Base-by-base conservation (phyloP, 2,888 invertebrate genomes). In the Coelopa pilipes region DNA sequence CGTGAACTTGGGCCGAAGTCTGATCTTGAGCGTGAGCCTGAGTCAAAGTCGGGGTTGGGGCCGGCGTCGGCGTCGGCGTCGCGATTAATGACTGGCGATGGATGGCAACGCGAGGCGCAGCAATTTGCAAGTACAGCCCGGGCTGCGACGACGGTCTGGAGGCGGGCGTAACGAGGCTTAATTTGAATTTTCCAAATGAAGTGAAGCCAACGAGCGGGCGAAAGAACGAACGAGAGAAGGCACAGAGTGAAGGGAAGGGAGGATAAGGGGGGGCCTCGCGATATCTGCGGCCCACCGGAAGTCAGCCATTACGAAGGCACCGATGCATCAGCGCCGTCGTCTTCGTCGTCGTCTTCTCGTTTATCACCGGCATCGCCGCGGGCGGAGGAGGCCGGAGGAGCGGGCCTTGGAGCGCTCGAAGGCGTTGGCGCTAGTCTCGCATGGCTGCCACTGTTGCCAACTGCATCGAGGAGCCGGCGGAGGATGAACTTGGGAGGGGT, bases 401-500 rank as follows among this genome's bases (percentile, higher is more conserved):
- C 45, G 4, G 34, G 24, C 13, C 34, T 12, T 34, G 62, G 24
- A 24, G 62, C 21, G 53, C 24, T 34, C 62, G 45, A 66, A 66
- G 66, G 66, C 66, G 66, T 66, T 66, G 66, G 12, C 49, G 19
- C 49, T 17, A 19, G 66, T 66, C n/a, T 66, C 50, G 50, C 66
- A 19, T 66, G 21, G 45, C 50, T 50, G 66, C 50, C 24, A 66
- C 49, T 50, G 66, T 66, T 66, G 66, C 66, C 50, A 66, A 49
- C 50, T 66, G 66, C 66, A 66, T 50, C 21, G 19, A 24, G 45
- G 1, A 62, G 13, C n/a, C 1, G 15, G 15, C 15, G 34, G 10
- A 34, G 24, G 62, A 13, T 11, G 19, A n/a, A 12, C 11, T 11
- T 11, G 13, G 24, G 19, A 19, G 21, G 21, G 17, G 13, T 3